Conservation (phyloP, 2,113 vertebrate genomes). For the Nematolebias whitei region DNA sequence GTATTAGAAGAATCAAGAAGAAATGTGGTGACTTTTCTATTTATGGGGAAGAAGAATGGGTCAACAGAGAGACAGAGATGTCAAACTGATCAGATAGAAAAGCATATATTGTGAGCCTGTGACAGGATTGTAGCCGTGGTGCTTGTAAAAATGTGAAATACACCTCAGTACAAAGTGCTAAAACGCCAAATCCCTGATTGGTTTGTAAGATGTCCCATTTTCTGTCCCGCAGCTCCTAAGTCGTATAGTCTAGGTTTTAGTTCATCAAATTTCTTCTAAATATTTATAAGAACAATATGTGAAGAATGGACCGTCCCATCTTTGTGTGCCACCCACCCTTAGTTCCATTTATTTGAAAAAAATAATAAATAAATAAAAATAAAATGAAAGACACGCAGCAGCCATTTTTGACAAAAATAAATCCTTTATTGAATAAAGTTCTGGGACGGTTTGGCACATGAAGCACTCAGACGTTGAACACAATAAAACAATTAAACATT, state of each 20-base stretch:
- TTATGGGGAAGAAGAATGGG: constrained; percentile 1
- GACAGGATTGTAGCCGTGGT: not conserved
- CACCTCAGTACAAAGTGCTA: not conserved
- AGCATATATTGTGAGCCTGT: constrained; percentile 6
- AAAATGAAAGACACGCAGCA: too few species aligned
- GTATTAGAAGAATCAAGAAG: not conserved
- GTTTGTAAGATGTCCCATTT: not conserved
- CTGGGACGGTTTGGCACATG: too few species aligned
- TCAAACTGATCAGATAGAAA: constrained; percentile 19
- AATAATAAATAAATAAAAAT: too few species aligned
- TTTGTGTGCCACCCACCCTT: too few species aligned
- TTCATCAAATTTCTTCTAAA: not conserved
- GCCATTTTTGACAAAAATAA: too few species aligned
- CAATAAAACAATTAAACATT: too few species aligned
- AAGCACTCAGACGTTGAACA: too few species aligned
- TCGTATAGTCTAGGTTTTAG: too few species aligned
- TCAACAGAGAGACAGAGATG: not conserved
- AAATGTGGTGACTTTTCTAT: constrained; percentile 1
- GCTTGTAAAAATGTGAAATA: constrained; percentile 5
- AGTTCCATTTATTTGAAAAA: not conserved
- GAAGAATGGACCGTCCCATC: too few species aligned
- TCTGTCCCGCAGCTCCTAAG: too few species aligned
- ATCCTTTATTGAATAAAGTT: too few species aligned
- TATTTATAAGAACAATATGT: constrained; percentile 5
- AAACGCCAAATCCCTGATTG: not conserved